Evolutionary conservation across 2,888 invertebrate genomes (phyloP).

Genomic region (Agriopis marginaria): DNA sequence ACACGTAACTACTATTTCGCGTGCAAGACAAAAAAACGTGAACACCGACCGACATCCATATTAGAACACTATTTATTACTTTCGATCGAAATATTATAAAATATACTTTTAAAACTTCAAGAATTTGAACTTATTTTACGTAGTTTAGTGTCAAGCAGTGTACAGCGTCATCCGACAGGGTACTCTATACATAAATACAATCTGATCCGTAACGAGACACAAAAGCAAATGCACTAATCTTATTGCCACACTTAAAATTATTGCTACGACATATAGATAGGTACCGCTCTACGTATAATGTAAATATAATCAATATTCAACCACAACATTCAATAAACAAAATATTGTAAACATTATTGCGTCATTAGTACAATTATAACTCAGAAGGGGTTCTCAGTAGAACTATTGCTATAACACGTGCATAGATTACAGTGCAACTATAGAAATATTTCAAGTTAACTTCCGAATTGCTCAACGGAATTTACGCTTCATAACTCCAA

Average conservation of each 20-base stretch:
- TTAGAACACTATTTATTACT: slow-evolving; percentile 71
- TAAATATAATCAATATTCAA: slow-evolving; percentile 71
- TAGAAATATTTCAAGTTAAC: slow-evolving; percentile 59
- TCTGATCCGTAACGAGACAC: slow-evolving; percentile 67
- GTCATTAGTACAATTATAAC: slow-evolving; percentile 67
- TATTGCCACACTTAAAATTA: slow-evolving; percentile 84
- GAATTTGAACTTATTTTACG: slow-evolving; percentile 80
- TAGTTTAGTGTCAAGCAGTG: slow-evolving; percentile 72
- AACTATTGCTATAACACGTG: slow-evolving; percentile 50
- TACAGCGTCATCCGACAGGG: slow-evolving; percentile 72
- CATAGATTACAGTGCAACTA: slow-evolving; percentile 72
- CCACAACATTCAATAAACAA: slow-evolving; percentile 82
- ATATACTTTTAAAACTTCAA: slow-evolving; percentile 79
- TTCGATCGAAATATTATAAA: slow-evolving; percentile 73
- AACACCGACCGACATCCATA: slow-evolving; percentile 62
- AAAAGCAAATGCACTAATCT: slow-evolving; percentile 82
- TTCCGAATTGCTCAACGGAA: slow-evolving; percentile 52
- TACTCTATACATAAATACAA: slow-evolving; percentile 65
- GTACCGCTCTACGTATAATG: slow-evolving; percentile 76
- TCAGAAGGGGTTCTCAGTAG: slow-evolving; percentile 64
- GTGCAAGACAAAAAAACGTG: slow-evolving; percentile 49
- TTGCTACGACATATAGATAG: slow-evolving; percentile 83
- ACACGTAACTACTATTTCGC: slow-evolving; percentile 32
- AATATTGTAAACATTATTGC: slow-evolving; percentile 82
- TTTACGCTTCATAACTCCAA: slow-evolving; percentile 49